phyloP scores from a whole-genome alignment of 2,797 vertebrate genomes.

The Eupleurogrammus muticus region DNA sequence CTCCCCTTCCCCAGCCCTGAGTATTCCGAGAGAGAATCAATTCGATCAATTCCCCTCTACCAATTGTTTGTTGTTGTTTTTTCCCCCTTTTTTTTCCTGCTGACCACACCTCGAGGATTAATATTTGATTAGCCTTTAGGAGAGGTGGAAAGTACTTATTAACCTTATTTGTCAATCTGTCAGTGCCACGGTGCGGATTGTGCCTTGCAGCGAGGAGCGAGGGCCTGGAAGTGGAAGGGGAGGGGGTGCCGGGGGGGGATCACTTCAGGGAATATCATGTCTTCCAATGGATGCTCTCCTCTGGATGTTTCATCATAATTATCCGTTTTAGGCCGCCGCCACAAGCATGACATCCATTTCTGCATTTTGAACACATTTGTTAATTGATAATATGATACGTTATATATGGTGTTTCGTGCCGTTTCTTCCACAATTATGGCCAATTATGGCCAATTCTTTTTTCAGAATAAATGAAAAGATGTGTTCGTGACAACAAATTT shows the following conservation, averaged over 20 bases:
- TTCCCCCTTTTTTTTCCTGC: slow-evolving; percentile 83
- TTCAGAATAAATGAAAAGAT: slow-evolving; percentile 50
- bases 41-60: slow-evolving; percentile 92
- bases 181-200: slow-evolving; percentile 86
- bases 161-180: slow-evolving; percentile 99
- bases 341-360: slow-evolving; percentile 75
- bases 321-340: slow-evolving; percentile 77
- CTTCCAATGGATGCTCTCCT: slow-evolving; percentile 80
- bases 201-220: slow-evolving; percentile 77
- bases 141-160: slow-evolving; percentile 97
- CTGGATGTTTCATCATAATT: slow-evolving; percentile 85
- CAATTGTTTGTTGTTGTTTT: slow-evolving; percentile 94
- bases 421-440: slow-evolving; percentile 59
- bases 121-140: slow-evolving; percentile 99
- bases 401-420: slow-evolving; percentile 59
- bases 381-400: slow-evolving; percentile 77
- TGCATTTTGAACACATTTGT: slow-evolving; percentile 72
- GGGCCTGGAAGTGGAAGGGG: slow-evolving; percentile 31
- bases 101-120: slow-evolving; percentile 99
- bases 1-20: slow-evolving; percentile 34
- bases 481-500: slow-evolving; percentile 63
- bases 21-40: slow-evolving; percentile 88
- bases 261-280: slow-evolving; percentile 83
- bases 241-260: slow-evolving; percentile 52
- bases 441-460: slow-evolving; percentile 70